Evolutionary conservation across 2,113 vertebrate species (phyloP), one percentile per base, ranked within the genome.

Genomic region (Tragelaphus strepsiceros): DNA sequence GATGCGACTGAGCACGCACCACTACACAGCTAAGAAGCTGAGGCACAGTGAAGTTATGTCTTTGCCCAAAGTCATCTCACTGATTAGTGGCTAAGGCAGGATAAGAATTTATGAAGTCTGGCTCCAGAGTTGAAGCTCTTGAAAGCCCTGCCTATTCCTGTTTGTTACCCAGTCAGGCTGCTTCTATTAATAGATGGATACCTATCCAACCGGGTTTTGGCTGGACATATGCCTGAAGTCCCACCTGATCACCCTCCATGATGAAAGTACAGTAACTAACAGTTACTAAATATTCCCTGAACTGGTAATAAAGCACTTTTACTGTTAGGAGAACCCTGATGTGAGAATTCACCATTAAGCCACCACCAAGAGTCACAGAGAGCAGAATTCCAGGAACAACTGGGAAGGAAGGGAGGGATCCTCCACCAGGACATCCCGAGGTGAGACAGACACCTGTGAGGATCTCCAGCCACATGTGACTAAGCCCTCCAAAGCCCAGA

Each of bases 331-430:
- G 67, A 85, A 8, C 26, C 17, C 6, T 84, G 59, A 77, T 54
- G 53, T 54, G 81, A 53, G 80, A 90, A 90, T n/a, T 32, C 17
- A 64, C 53, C 8, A 7, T 43, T 83, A 56, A 84, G 17, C 43
- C 28, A n/a, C 28, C 19, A 13, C 8, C 14, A 85, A 67, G 61
- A n/a, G n/a, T 88, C 39, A 32, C 49, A 62, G 39, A 62, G 77
- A 71, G 61, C 67, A 86, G 93, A 91, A 94, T 15, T 71, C 32
- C 86, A 82, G 87, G 22, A 86, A 43, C 12, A 97, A 74, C 46
- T 67, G 32, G 10, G 26, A 51, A 12, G 1, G 22, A 16, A 3
- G 32, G 35, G 54, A 61, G 49, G 54, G 58, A 83, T 88, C 22
- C 19, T 26, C 19, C 2, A 54, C 19, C 6, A 11, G 30, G 22